Evolutionary conservation across 2,113 vertebrate genomes (phyloP).

Genomic region (Piprites chloris): DNA sequence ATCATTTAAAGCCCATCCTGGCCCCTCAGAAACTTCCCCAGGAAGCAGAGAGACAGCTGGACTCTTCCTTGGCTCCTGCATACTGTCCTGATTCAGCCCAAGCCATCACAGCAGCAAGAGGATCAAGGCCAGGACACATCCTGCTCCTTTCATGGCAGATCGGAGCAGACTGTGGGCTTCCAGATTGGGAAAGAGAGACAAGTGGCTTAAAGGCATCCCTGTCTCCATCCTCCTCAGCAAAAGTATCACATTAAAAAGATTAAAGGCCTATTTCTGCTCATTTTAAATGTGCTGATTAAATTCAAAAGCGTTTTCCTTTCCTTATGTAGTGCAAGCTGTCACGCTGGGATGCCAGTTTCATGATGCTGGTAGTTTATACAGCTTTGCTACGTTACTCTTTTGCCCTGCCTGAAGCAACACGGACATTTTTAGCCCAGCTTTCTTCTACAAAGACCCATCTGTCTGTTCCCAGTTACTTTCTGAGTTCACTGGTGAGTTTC

Average conservation of each 20-base stretch:
- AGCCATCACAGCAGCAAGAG: rapidly evolving
- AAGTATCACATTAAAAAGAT: not conserved
- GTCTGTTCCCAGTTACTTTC: not conserved
- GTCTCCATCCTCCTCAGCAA: not conserved
- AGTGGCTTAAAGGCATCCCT: not conserved
- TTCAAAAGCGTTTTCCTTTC: not conserved
- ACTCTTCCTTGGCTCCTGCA: not conserved
- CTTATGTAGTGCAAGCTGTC: not conserved
- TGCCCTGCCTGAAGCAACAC: not conserved
- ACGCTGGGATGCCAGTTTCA: not conserved
- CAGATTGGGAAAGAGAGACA: not conserved
- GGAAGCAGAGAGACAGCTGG: not conserved
- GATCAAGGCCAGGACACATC: rapidly evolving
- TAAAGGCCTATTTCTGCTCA: not conserved
- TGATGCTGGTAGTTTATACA: not conserved
- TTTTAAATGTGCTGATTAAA: slow-evolving; percentile 3
- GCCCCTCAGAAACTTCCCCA: not conserved
- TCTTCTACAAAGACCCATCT: not conserved
- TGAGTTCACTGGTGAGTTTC: not conserved
- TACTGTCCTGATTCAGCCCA: not conserved
- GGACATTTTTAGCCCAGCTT: not conserved
- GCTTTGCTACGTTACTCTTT: not conserved
- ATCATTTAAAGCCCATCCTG: not conserved
- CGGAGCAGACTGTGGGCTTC: not conserved
- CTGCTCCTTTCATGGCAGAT: rapidly evolving